phyloP scores from a whole-genome alignment of 2,888 invertebrate genomes.

The Cyclophora punctaria region DNA sequence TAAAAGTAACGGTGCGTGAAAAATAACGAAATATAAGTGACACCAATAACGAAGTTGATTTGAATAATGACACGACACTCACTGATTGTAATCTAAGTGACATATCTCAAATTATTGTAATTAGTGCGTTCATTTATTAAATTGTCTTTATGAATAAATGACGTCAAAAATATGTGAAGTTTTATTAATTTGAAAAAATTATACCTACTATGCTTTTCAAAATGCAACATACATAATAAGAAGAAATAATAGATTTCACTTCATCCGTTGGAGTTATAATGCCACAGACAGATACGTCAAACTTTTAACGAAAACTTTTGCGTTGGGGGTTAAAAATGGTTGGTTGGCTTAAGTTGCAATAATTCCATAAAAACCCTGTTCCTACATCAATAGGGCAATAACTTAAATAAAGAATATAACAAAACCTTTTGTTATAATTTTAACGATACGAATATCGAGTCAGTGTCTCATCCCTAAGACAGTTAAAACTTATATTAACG shows the following conservation, averaged over 20 bases:
- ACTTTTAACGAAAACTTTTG: background rate
- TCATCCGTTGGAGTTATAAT: too few species aligned
- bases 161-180: conserved; percentile 44
- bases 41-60: conserved; percentile 19
- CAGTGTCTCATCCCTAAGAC: conserved; percentile 11
- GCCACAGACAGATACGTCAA: background rate
- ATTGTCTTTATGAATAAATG: conserved; percentile 75
- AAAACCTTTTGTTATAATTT: too few species aligned
- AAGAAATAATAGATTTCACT: too few species aligned
- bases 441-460: too few species aligned
- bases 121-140: conserved; percentile 73
- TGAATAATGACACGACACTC: conserved; percentile 39
- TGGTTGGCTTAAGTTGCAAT: too few species aligned
- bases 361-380: too few species aligned
- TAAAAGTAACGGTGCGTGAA: background rate
- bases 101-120: conserved; percentile 74
- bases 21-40: background rate
- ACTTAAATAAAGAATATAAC: too few species aligned
- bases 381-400: too few species aligned
- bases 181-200: too few species aligned
- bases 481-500: conserved; percentile 22
- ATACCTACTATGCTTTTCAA: too few species aligned
- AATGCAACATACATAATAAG: too few species aligned
- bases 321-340: too few species aligned
- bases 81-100: conserved; percentile 62